phyloP scores from a whole-genome alignment of 2,888 invertebrate genomes.

The Heliconius ismenius region DNA sequence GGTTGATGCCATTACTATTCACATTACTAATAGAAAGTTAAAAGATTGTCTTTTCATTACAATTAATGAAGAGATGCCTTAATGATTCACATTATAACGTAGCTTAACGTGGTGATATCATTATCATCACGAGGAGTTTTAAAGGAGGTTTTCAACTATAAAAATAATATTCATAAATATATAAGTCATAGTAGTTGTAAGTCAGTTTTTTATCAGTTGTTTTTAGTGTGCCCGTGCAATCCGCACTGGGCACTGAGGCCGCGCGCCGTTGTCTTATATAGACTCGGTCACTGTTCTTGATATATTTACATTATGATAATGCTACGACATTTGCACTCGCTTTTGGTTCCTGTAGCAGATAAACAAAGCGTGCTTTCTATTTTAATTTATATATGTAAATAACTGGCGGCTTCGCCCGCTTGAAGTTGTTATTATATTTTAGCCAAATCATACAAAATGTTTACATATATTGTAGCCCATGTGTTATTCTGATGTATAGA shows the following conservation, averaged over 20 bases:
- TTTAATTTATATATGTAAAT: constrained; percentile 16
- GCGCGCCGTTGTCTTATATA: constrained; percentile 59
- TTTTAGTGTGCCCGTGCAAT: constrained; percentile 74
- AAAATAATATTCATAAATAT: neutral
- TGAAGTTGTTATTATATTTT: too few species aligned
- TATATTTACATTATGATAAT: constrained; percentile 49
- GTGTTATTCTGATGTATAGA: too few species aligned
- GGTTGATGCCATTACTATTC: constrained; percentile 20
- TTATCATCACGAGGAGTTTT: neutral
- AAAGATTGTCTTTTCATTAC: neutral
- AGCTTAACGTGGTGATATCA: neutral
- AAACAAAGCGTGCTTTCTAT: constrained; percentile 32
- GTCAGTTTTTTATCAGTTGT: constrained; percentile 48
- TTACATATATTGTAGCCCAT: too few species aligned
- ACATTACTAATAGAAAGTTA: constrained; percentile 11
- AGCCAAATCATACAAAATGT: too few species aligned
- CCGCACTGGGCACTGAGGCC: constrained; percentile 70
- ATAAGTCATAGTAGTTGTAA: neutral
- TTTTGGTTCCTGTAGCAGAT: constrained; percentile 46
- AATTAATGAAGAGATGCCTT: neutral
- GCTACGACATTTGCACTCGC: constrained; percentile 47
- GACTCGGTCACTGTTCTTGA: constrained; percentile 52
- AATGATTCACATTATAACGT: constrained; percentile 12
- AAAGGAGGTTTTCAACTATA: neutral
- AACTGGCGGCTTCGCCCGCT: too few species aligned